Evolutionary conservation across 2,888 invertebrate species (phyloP), one percentile per base, ranked within the genome.

Genomic region (Acanthococcus lagerstroemiae): DNA sequence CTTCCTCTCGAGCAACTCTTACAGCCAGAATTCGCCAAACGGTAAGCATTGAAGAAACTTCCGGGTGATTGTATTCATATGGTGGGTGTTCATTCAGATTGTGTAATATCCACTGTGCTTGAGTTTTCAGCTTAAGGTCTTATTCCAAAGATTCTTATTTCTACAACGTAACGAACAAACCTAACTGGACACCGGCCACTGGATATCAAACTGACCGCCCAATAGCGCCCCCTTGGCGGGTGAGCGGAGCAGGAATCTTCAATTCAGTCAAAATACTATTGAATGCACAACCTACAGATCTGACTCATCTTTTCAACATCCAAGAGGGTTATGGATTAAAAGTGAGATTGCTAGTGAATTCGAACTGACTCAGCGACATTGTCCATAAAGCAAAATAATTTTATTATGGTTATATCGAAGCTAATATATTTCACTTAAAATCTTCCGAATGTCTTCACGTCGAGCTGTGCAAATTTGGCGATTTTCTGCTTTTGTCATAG

Each of bases 151-250:
- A 54, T 4, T 44, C 24, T 15, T 63, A 52, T 22, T 63, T 63
- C 17, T 52, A 37, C 15, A 21, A 54, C 3, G 12, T 27, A n/a
- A n/a, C n/a, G n/a, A n/a, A n/a, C n/a, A n/a, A 50, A 56, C 52
- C 21, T 9, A 15, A 5, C 1, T 69, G 69, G 69, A 63, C 55
- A 4, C 65, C 68, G 1, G 67, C 65, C 21, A 63, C 15, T 2
- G 52, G 54, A 21, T 69, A 61, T 27, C 9, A 0, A 3, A 65
- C 65, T 21, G 17, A 25, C 1, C 48, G 54, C 7, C 55, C 66
- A 9, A 57, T 68, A 17, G 65, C 61, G 3, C 21, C 68, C 1
- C 69, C 69, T 3, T 69, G 69, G 69, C 61, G 67, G 19, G 68
- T 69, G 9, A 44, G 63, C 4, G 68, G 67, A 5, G 67, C 68